Percentiles rank a stretch among this genome's conserved stretches.
These are phyloP conservation scores for Neoitamus cyanurus DNA, from an alignment of 2,888 invertebrate species.

Conservation along the genomic window DNA sequence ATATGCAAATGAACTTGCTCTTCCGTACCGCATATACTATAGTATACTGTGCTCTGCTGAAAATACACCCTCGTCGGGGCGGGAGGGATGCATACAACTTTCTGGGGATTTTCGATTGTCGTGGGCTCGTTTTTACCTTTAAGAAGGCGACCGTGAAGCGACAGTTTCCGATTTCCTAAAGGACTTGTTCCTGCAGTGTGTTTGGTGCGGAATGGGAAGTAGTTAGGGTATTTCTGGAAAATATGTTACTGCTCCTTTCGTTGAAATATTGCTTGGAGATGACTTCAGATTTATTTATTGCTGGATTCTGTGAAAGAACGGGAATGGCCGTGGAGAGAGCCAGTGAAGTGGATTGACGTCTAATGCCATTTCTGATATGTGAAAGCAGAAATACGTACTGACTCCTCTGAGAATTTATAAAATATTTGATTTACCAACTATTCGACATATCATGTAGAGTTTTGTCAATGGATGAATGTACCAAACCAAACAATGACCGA, in stretches of 20 bases:
- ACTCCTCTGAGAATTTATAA: neutral
- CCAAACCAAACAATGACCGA: no score
- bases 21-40: neutral
- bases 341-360: neutral
- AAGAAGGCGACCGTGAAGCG: neutral
- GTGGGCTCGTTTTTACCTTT: neutral
- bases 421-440: neutral
- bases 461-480: no score
- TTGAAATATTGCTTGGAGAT: neutral
- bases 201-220: neutral
- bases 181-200: neutral
- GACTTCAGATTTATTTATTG: neutral
- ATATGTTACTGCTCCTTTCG: neutral
- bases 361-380: neutral
- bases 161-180: neutral
- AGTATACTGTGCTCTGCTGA: no score
- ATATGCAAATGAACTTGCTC: neutral
- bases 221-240: neutral
- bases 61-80: neutral
- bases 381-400: neutral
- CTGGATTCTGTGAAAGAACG: neutral
- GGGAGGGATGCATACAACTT: neutral
- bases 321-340: neutral
- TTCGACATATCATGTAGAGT: neutral
- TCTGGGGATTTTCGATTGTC: neutral